phyloP scores from a whole-genome alignment of 2,888 invertebrate genomes.

The Drosophila quinaria region DNA sequence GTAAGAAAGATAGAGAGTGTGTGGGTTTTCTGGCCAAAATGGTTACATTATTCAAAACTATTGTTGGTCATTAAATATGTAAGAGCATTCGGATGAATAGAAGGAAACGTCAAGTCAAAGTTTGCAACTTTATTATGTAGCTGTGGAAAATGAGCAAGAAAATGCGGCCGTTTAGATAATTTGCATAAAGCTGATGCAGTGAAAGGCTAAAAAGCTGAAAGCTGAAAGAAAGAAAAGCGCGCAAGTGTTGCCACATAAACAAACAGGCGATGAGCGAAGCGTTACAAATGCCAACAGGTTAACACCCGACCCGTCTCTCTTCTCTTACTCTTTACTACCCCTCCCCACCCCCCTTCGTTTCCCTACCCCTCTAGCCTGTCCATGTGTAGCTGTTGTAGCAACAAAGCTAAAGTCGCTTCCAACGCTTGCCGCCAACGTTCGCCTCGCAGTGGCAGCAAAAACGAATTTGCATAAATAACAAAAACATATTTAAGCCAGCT shows the following conservation, averaged over 20 bases:
- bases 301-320: slow-evolving; percentile 27
- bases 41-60: slow-evolving; percentile 73
- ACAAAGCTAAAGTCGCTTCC: slow-evolving; percentile 63
- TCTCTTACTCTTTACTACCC: too few species aligned
- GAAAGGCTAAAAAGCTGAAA: slow-evolving; percentile 24
- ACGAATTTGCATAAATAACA: slow-evolving; percentile 79
- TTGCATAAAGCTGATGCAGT: slow-evolving; percentile 67
- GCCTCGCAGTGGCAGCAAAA: slow-evolving; percentile 67
- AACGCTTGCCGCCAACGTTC: slow-evolving; percentile 29
- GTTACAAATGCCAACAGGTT: slow-evolving; percentile 74
- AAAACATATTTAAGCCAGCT: slow-evolving; percentile 74
- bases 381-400: slow-evolving; percentile 49
- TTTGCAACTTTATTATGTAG: slow-evolving; percentile 50
- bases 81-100: slow-evolving; percentile 41
- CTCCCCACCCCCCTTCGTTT: too few species aligned
- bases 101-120: slow-evolving; percentile 61
- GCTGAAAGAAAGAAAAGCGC: slow-evolving; percentile 35
- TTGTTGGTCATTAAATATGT: slow-evolving; percentile 70
- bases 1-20: slow-evolving; percentile 5
- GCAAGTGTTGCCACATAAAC: slow-evolving; percentile 73
- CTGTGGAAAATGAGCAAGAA: slow-evolving; percentile 71
- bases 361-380: background rate
- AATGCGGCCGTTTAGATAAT: slow-evolving; percentile 68
- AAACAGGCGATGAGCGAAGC: slow-evolving; percentile 59
- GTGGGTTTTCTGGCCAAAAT: slow-evolving; percentile 31